Conservation (phyloP, 1,140 invertebrate species). For the Lucilia sericata region DNA sequence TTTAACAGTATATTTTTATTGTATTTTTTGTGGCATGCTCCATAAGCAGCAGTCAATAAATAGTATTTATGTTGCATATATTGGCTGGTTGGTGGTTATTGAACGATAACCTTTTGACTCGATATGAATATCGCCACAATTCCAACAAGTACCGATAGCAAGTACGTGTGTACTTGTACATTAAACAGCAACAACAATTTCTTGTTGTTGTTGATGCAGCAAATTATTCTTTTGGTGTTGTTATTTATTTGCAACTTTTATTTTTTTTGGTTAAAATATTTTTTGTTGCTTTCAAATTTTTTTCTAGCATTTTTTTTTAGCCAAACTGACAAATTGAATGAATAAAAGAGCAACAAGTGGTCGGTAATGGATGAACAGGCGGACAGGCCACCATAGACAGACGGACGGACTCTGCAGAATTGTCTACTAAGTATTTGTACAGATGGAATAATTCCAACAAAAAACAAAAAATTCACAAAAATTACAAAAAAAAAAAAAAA, state of each 20-base stretch:
- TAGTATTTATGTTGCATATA: neutral
- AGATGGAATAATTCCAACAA: constrained; percentile 33
- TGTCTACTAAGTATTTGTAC: constrained; percentile 32
- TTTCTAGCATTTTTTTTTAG: neutral
- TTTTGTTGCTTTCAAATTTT: neutral
- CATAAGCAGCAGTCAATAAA: constrained; percentile 16
- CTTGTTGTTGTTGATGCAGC: constrained; percentile 18
- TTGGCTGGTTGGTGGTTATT: constrained; percentile 24
- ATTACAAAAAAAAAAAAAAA: neutral
- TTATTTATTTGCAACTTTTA: constrained; percentile 25
- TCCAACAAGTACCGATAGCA: constrained; percentile 26
- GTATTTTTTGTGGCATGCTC: neutral
- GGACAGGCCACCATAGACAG: constrained; percentile 35
- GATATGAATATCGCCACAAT: constrained; percentile 33
- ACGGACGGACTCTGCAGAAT: neutral
- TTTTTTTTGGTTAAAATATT: neutral
- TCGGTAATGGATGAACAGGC: constrained; percentile 49
- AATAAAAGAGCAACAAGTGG: constrained; percentile 68
- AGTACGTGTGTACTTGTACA: neutral
- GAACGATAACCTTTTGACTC: constrained; percentile 66
- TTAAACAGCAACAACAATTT: neutral
- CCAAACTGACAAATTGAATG: constrained; percentile 66
- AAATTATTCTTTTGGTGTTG: constrained; percentile 34
- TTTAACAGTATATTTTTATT: neutral
- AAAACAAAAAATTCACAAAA: neutral